Evolutionary conservation across 2,797 vertebrate genomes (phyloP).

Genomic region (Sebastes flavidus): DNA sequence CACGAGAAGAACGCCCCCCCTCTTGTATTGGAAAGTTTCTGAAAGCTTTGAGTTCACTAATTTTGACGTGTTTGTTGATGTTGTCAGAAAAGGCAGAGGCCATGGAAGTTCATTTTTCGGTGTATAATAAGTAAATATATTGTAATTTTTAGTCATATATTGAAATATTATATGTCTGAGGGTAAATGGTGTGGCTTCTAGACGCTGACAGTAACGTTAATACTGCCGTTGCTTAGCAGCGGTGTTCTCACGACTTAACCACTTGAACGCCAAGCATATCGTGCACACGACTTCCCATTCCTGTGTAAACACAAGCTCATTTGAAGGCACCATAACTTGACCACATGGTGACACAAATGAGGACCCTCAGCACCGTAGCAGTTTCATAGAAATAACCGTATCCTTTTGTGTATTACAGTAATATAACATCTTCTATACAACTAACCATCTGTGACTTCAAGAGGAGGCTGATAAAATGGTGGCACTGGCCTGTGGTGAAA

Average conservation of each 20-base stretch:
- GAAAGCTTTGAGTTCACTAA: too few species aligned
- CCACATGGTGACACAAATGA: neutral
- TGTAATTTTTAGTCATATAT: too few species aligned
- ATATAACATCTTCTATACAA: slow-evolving; percentile 37
- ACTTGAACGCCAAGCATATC: neutral
- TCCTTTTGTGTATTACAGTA: slow-evolving; percentile 32
- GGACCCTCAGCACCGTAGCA: slow-evolving; percentile 1
- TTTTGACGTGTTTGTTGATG: too few species aligned
- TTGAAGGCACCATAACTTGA: neutral
- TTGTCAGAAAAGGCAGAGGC: too few species aligned
- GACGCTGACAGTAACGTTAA: too few species aligned
- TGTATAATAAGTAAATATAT: too few species aligned
- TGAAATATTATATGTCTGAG: too few species aligned
- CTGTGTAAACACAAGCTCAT: neutral
- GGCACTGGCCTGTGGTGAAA: neutral
- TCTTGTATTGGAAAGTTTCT: too few species aligned
- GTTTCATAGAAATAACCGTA: slow-evolving; percentile 15
- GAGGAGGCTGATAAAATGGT: neutral
- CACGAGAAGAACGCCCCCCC: too few species aligned
- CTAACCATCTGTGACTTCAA: neutral
- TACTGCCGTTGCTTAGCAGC: neutral
- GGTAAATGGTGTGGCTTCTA: too few species aligned
- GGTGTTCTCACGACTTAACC: neutral
- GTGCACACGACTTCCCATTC: neutral
- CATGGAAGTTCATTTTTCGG: too few species aligned